Base-by-base conservation (phyloP, 2,113 vertebrate species). In the Noctilio leporinus region DNA sequence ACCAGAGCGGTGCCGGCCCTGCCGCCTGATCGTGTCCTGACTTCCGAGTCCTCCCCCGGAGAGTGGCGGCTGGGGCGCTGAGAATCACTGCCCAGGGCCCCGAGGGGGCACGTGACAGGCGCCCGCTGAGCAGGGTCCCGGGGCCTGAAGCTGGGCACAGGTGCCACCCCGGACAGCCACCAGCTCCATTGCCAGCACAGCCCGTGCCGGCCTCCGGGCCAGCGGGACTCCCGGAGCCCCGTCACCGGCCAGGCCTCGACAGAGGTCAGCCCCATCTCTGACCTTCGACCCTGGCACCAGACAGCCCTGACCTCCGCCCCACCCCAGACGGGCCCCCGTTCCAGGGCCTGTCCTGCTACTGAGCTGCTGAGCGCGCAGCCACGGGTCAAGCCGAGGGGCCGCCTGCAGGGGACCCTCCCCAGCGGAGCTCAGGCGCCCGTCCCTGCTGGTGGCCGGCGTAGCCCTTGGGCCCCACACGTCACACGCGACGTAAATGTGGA, bases 401-500 rank as follows among this genome's bases (percentile, higher is more conserved):
- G n/a, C n/a, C n/a, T n/a, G n/a, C n/a, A n/a, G n/a, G n/a, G n/a
- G n/a, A n/a, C n/a, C n/a, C n/a, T 64, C 57, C 16, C 22, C 2
- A 7, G 19, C 5, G 0, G 35, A 14, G 17, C 73, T n/a, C 4
- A 38, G 86, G 55, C n/a, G 5, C 17, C 30, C 4, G 12, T 3
- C 30, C 30, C 70, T 12, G 6, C 40, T 35, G 38, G 47, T 28
- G 2, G 2, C 28, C 7, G 47, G 3, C 35, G 40, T 17, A 81
- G 69, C 11, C 19, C 30, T 15, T 10, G 11, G 35, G 55, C 40
- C n/a, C n/a, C n/a, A n/a, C n/a, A n/a, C n/a, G n/a, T n/a, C n/a
- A n/a, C n/a, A n/a, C n/a, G 94, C 2, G 55, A 96, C 64, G 95
- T 65, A 90, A 97, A 94, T 96, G 24, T 1, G 38, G 86, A 93